Conservation (phyloP, 2,113 vertebrate species). For the Megaceryle maxima region DNA sequence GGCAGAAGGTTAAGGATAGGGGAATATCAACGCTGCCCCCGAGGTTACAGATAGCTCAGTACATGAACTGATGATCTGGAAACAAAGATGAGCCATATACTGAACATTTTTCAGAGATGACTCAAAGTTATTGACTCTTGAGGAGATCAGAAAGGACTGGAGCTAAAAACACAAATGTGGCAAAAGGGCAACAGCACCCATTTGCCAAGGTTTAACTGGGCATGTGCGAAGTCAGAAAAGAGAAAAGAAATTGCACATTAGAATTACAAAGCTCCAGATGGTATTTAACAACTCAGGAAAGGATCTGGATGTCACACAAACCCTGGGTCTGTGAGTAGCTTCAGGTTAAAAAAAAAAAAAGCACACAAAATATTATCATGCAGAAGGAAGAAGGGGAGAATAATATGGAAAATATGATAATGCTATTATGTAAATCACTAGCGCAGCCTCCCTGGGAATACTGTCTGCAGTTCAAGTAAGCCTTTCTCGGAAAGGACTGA, state of each 20-base stretch:
- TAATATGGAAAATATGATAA: constrained; percentile 66
- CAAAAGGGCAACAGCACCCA: not conserved
- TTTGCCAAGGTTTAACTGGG: not conserved
- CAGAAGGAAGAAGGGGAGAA: constrained; percentile 14
- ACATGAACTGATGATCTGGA: not conserved
- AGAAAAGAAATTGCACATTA: not conserved
- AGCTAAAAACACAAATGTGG: constrained; percentile 9
- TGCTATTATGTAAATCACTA: constrained; percentile 62
- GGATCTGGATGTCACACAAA: not conserved
- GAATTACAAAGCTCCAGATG: not conserved
- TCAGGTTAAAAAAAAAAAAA: not conserved
- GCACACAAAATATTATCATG: constrained; percentile 5
- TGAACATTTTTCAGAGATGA: not conserved
- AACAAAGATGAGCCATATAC: constrained; percentile 11
- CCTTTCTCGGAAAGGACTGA: constrained; percentile 34
- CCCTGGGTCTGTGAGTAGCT: not conserved
- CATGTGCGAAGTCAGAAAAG: not conserved
- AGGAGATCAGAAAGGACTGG: not conserved
- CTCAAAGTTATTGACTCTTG: not conserved
- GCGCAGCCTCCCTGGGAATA: constrained; percentile 16
- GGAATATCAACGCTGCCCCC: not conserved
- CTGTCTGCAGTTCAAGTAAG: constrained; percentile 57
- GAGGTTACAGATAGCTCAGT: not conserved
- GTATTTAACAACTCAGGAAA: not conserved
- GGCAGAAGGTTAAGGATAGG: not conserved